Conservation (phyloP, 2,888 invertebrate genomes). For the Tinea pellionella region DNA sequence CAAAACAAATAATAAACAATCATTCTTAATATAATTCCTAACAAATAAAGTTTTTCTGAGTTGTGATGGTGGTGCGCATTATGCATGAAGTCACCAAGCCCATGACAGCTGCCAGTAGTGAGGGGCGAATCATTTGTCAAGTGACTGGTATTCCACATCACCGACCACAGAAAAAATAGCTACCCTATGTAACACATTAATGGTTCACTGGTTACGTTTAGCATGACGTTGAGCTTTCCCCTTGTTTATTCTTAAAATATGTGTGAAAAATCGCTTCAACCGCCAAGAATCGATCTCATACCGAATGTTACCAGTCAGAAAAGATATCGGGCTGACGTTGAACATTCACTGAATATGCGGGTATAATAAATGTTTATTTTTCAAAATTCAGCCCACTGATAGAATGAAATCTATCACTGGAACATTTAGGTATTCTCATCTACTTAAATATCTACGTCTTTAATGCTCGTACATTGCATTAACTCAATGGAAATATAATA, state of each 20-base stretch:
- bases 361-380: background rate
- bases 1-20: background rate
- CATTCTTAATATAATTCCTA: background rate
- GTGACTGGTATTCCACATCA: conserved; percentile 10
- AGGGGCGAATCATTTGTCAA: conserved; percentile 13
- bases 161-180: conserved; percentile 8
- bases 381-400: background rate
- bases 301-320: background rate
- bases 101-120: conserved; percentile 11
- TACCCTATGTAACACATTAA: conserved; percentile 5
- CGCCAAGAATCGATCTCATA: background rate
- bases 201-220: conserved; percentile 22
- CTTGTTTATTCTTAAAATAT: conserved; percentile 13
- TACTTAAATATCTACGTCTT: too few species aligned
- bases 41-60: background rate
- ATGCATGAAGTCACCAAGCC: conserved; percentile 11
- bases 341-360: background rate
- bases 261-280: conserved; percentile 1
- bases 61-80: background rate
- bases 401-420: too few species aligned
- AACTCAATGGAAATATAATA: too few species aligned
- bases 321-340: background rate
- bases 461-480: too few species aligned
- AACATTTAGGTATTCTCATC: too few species aligned
- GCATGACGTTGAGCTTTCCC: conserved; percentile 11